phyloP scores from a whole-genome alignment of 1,140 invertebrate genomes.

The Drosophila pachea region DNA sequence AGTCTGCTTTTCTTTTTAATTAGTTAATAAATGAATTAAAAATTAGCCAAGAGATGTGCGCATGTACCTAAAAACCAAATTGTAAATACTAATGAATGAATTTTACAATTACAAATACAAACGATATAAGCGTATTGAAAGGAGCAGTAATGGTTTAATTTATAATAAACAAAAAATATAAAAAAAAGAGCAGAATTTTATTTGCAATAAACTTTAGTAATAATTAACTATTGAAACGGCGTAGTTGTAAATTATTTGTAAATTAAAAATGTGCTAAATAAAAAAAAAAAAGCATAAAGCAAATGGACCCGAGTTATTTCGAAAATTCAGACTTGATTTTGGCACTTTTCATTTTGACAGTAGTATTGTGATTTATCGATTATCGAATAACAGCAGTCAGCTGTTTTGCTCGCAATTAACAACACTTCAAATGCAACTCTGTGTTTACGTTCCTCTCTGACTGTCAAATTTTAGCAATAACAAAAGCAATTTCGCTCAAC shows the following conservation, averaged over 20 bases:
- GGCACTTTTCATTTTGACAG: neutral
- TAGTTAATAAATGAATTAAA: conserved; percentile 32
- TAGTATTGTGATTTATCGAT: neutral
- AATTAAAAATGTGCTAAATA: conserved; percentile 47
- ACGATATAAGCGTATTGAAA: conserved; percentile 15
- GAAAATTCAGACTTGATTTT: neutral
- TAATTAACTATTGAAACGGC: conserved; percentile 28
- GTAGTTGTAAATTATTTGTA: conserved; percentile 42
- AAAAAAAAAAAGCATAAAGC: conserved; percentile 33
- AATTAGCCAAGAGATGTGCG: conserved; percentile 58
- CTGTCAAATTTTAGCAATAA: conserved; percentile 37
- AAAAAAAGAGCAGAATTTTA: conserved; percentile 26
- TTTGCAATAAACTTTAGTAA: conserved; percentile 31
- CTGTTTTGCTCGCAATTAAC: conserved; percentile 3
- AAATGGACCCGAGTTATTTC: neutral
- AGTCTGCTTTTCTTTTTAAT: conserved; percentile 65
- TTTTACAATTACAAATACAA: conserved; percentile 34
- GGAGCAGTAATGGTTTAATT: conserved; percentile 34
- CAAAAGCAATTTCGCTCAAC: conserved; percentile 26
- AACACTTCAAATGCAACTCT: conserved; percentile 25
- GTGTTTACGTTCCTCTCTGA: conserved; percentile 30
- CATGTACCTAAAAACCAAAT: conserved; percentile 59
- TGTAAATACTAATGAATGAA: conserved; percentile 32
- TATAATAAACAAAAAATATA: conserved; percentile 15
- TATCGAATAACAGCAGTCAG: conserved; percentile 6